These are phyloP conservation scores for Camponotus fellah DNA, from an alignment of 2,888 invertebrate genomes.

Conservation along the genomic window DNA sequence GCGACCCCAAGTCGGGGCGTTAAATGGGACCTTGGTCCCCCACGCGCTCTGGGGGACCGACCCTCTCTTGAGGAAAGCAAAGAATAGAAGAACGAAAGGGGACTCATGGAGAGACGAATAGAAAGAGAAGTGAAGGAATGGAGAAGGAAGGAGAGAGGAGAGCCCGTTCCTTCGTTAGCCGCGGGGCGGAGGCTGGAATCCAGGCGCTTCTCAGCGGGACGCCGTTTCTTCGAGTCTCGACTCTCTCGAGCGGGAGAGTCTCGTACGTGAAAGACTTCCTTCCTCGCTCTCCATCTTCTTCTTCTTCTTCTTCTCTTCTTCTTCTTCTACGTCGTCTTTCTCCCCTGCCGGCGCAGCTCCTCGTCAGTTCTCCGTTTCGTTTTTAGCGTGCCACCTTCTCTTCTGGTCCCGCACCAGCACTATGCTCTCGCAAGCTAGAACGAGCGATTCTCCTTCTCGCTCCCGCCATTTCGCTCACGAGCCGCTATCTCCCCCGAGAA, in stretches of 20 bases:
- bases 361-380: conserved; percentile 40
- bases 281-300: conserved; percentile 55
- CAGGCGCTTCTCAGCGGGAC: conserved; percentile 83
- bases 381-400: conserved; percentile 43
- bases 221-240: conserved; percentile 74
- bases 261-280: conserved; percentile 69
- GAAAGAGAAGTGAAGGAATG: conserved; percentile 41
- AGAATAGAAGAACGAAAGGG: background rate
- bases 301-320: conserved; percentile 35
- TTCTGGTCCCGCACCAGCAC: conserved; percentile 24
- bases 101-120: conserved; percentile 19
- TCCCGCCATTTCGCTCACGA: conserved; percentile 14
- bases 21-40: conserved; percentile 43
- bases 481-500: conserved; percentile 48
- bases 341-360: conserved; percentile 31
- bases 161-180: conserved; percentile 82
- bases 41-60: background rate
- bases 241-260: conserved; percentile 63
- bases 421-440: conserved; percentile 43
- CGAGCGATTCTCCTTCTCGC: conserved; percentile 9
- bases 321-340: conserved; percentile 32
- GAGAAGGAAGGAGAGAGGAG: conserved; percentile 43
- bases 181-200: conserved; percentile 83
- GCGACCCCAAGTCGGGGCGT: conserved; percentile 22
- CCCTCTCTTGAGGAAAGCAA: conserved; percentile 23